A percentile compares a stretch with the other conserved stretches of the same genome.
Evolutionary conservation across 2,888 invertebrate genomes (phyloP).

Genomic region (Plebejus anna): DNA sequence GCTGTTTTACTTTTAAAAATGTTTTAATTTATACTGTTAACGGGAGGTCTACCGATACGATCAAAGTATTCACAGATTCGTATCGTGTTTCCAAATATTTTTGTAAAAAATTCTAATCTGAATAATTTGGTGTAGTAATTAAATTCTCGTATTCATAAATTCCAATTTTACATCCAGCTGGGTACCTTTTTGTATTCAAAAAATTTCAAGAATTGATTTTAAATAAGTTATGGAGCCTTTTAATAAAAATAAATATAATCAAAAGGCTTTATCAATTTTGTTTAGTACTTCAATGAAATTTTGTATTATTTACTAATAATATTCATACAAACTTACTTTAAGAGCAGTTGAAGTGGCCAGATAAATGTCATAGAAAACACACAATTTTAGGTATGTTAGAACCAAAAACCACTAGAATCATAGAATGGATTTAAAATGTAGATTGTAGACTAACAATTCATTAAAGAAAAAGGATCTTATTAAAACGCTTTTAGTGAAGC

Average conservation of each 20-base stretch:
- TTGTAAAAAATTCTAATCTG: neutral
- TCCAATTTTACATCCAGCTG: neutral
- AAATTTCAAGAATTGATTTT: neutral
- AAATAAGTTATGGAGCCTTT: neutral
- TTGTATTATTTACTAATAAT: no score
- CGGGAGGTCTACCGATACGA: conserved; percentile 6
- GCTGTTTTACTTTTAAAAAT: conserved; percentile 12
- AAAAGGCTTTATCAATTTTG: neutral
- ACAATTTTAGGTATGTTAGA: no score
- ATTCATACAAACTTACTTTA: no score
- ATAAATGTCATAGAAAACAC: no score
- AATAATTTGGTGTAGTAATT: conserved; percentile 15
- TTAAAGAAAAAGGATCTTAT: no score
- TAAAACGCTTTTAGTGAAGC: no score
- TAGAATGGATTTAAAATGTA: no score
- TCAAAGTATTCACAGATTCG: conserved; percentile 13
- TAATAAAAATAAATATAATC: neutral
- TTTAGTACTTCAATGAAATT: no score
- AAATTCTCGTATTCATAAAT: conserved; percentile 15
- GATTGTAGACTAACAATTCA: no score
- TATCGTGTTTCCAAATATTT: conserved; percentile 9
- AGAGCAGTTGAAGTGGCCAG: no score
- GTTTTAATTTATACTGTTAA: conserved; percentile 10
- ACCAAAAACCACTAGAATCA: no score
- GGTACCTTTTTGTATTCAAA: conserved; percentile 12